Percentiles rank a stretch among this genome's conserved stretches.
phyloP scores from a whole-genome alignment of 92 coral and sea anemone genomes.

The Umimayanthus chanpuru region DNA sequence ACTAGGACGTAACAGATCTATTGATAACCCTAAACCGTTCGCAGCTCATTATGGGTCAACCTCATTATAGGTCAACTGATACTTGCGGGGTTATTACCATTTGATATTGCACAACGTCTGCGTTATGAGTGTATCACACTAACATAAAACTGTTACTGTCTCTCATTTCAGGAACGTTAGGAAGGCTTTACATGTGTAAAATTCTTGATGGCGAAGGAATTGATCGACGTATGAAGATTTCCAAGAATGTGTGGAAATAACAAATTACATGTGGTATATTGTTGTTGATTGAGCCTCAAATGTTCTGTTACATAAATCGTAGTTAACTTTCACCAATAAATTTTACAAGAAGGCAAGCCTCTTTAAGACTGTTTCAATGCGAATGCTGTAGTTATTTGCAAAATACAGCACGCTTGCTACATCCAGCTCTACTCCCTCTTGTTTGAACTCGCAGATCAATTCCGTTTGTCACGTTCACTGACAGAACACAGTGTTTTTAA shows the following conservation, averaged over 20 bases:
- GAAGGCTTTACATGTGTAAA: slow-evolving; percentile 42
- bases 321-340: not conserved
- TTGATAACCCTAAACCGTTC: too few relatives aligned
- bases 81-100: too few relatives aligned
- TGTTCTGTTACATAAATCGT: not conserved
- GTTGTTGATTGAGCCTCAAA: not conserved
- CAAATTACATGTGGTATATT: not conserved
- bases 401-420: not conserved
- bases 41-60: too few relatives aligned
- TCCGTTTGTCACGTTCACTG: not conserved
- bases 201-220: slow-evolving; percentile 25
- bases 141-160: not conserved
- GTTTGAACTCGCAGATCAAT: not conserved
- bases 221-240: not conserved
- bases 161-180: slow-evolving; percentile 31
- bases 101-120: not conserved
- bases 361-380: not conserved
- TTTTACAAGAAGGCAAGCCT: not conserved
- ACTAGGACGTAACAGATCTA: too few relatives aligned
- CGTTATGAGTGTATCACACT: not conserved
- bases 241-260: slow-evolving; percentile 28
- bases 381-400: not conserved
- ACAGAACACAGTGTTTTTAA: not conserved
- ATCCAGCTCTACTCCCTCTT: not conserved
- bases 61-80: too few relatives aligned